A percentile compares a stretch with the other conserved stretches of the same genome.
Conservation (phyloP, 1,140 invertebrate genomes). For the Monomorium pharaonis region DNA sequence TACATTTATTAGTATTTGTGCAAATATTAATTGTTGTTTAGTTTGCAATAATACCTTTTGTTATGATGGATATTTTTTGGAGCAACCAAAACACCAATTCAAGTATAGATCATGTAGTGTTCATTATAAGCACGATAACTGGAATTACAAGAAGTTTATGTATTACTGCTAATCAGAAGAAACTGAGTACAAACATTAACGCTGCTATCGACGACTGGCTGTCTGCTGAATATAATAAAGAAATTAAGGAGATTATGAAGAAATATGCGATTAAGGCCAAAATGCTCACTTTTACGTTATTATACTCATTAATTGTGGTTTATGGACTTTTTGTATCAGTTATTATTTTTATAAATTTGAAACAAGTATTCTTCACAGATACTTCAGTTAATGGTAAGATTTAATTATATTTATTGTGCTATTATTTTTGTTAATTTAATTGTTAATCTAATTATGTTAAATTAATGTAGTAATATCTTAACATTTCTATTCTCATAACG, state of each 20-base stretch:
- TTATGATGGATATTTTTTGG: background rate
- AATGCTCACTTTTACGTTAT: background rate
- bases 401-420: background rate
- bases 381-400: constrained; percentile 19
- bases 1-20: background rate
- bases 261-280: constrained; percentile 6
- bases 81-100: background rate
- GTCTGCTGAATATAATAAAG: background rate
- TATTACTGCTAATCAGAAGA: background rate
- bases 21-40: background rate
- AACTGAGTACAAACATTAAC: background rate
- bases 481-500: background rate
- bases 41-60: background rate
- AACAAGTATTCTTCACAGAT: constrained; percentile 27
- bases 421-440: background rate
- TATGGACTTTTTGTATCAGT: background rate
- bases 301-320: background rate
- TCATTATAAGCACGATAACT: too few species aligned
- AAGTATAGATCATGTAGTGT: background rate
- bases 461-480: background rate
- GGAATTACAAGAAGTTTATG: background rate
- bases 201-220: constrained; percentile 47
- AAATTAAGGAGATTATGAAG: constrained; percentile 34
- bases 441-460: background rate
- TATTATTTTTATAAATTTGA: background rate